These are phyloP conservation scores for Heliconius sara DNA, from an alignment of 2,888 invertebrate genomes.

Conservation along the genomic window DNA sequence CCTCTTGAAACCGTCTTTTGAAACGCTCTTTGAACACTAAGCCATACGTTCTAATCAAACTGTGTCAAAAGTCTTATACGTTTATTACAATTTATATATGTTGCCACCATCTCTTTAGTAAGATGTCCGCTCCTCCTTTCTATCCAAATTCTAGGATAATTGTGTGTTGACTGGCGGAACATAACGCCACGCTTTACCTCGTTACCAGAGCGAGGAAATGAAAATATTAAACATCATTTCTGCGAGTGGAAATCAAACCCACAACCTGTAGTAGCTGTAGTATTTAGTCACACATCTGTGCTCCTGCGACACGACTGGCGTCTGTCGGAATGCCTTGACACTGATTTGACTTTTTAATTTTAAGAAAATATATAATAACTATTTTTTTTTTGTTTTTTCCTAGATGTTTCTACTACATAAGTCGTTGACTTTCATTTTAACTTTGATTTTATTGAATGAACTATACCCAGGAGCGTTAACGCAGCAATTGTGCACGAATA, in stretches of 20 bases:
- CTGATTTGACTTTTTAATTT: too few species aligned
- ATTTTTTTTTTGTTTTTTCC: background rate
- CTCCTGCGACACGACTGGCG: too few species aligned
- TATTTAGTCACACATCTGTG: too few species aligned
- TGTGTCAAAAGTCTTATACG: too few species aligned
- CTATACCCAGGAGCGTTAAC: background rate
- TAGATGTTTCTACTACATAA: constrained; percentile 5
- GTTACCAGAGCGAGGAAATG: background rate
- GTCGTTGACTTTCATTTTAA: background rate
- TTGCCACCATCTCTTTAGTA: too few species aligned
- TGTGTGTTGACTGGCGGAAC: background rate
- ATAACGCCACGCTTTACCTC: background rate
- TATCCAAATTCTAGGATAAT: background rate
- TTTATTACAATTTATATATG: too few species aligned
- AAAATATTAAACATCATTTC: background rate
- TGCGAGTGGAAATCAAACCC: background rate
- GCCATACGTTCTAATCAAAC: too few species aligned
- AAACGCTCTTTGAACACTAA: too few species aligned
- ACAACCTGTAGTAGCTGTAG: background rate
- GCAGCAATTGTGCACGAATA: constrained; percentile 4
- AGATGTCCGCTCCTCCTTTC: too few species aligned
- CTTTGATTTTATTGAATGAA: constrained; percentile 7
- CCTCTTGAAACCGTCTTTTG: too few species aligned
- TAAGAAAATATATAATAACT: too few species aligned
- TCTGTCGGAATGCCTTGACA: too few species aligned